Percentiles rank a stretch among this genome's conserved stretches.
These are phyloP conservation scores for Panagrolaimus sp. DNA, from an alignment of 1,140 invertebrate genomes.

Conservation along the genomic window DNA sequence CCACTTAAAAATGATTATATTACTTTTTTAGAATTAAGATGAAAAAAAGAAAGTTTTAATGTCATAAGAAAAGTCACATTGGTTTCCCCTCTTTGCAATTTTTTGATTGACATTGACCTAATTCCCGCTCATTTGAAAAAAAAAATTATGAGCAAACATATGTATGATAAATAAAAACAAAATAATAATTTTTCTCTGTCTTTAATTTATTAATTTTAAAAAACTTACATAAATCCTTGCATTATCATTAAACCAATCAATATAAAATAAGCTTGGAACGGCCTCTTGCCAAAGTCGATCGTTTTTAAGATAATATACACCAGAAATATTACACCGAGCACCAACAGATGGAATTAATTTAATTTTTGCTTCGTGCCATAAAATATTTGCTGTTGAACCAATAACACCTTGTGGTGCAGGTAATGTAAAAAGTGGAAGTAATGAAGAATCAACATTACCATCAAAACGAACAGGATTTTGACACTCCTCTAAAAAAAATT, in stretches of 20 bases:
- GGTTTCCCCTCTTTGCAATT: background rate
- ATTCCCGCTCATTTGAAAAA: slow-evolving; percentile 6
- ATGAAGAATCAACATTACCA: slow-evolving; percentile 8
- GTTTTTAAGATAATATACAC: slow-evolving; percentile 14
- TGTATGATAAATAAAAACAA: background rate
- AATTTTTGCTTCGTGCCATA: slow-evolving; percentile 31
- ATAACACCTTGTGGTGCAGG: slow-evolving; percentile 10
- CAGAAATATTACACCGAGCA: slow-evolving; percentile 26
- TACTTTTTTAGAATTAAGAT: background rate
- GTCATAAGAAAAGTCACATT: slow-evolving; percentile 9
- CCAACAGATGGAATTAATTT: slow-evolving; percentile 29
- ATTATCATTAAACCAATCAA: slow-evolving; percentile 22
- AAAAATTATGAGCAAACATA: background rate
- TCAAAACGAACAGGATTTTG: slow-evolving; percentile 18
- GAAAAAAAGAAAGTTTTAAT: background rate
- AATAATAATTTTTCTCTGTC: too few relatives aligned
- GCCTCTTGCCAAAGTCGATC: slow-evolving; percentile 22
- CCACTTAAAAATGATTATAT: slow-evolving; percentile 31
- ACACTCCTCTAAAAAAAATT: slow-evolving; percentile 16
- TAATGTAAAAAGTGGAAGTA: slow-evolving; percentile 8
- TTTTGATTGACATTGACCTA: slow-evolving; percentile 13
- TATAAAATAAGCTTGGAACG: slow-evolving; percentile 18
- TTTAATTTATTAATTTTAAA: background rate
- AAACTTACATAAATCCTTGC: slow-evolving; percentile 14
- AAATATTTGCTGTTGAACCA: slow-evolving; percentile 7